Evolutionary conservation across 2,113 vertebrate species (phyloP).

Genomic region (Periophthalmus modestus): DNA sequence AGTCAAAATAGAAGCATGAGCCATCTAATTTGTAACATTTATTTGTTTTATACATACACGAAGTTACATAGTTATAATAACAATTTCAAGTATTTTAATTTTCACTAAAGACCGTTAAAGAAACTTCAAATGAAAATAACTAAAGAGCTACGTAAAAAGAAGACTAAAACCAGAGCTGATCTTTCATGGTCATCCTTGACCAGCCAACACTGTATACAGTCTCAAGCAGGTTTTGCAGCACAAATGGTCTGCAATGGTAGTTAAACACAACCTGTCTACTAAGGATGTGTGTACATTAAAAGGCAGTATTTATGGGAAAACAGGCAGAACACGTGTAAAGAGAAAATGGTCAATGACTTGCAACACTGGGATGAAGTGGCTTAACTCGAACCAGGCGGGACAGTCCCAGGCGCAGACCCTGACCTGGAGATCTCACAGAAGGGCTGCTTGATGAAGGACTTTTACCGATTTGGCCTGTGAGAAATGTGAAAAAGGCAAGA

Average conservation of each 20-base stretch:
- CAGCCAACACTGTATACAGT: background rate
- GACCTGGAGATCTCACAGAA: slow-evolving; percentile 81
- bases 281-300: background rate
- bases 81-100: background rate
- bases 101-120: background rate
- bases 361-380: slow-evolving; percentile 83
- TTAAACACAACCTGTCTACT: background rate
- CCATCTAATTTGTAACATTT: background rate
- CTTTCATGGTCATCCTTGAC: background rate
- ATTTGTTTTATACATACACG: background rate
- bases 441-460: slow-evolving; percentile 55
- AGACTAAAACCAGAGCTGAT: background rate
- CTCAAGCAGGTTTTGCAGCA: background rate
- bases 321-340: background rate
- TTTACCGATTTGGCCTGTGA: slow-evolving; percentile 78
- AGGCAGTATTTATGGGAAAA: background rate
- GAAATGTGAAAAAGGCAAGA: slow-evolving; percentile 1
- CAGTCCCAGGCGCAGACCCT: slow-evolving; percentile 88
- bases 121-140: background rate
- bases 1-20: background rate
- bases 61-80: background rate
- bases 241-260: background rate
- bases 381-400: slow-evolving; percentile 90
- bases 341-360: slow-evolving; percentile 67
- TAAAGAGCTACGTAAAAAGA: background rate